Base-by-base conservation (phyloP, 2,888 invertebrate species). In the Caenorhabditis sp. region DNA sequence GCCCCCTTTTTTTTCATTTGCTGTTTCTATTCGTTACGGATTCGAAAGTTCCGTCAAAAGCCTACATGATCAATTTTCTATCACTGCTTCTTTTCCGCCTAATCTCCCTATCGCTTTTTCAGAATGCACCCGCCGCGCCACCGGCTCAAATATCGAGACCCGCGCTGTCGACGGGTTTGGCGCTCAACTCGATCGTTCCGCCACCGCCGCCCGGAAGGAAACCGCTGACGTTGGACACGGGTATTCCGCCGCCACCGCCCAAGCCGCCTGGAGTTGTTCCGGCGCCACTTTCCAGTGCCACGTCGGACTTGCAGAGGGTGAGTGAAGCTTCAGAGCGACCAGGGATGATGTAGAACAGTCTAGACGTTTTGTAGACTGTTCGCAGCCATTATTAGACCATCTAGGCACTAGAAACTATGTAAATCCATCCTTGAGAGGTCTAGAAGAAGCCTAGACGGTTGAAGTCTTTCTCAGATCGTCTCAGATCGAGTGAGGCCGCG, bases 201-300 rank as follows among this genome's bases (percentile, higher is more conserved):
- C 69, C 80, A 28, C 72, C 80, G 8, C 72, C 73, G 19, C 79
- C 70, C 19, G 51, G 56, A 44, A 44, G 44, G 19, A 51, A 41
- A 4, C 66, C 66, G 22, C 0, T 22, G 28, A 49, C 7, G 19
- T 2, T 38, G 1, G 69, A 77, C 49, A 66, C 22, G 5, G 58
- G 66, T 0, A 56, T 76, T n/a, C 76, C 76, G 14, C 76, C 76
- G 26, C 82, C 82, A 16, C 82, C 82, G 44, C 76, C 82, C 0
- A 35, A 22, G n/a, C 59, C 63, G n/a, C 26, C 38, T 10, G 24
- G 3, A 0, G 26, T 54, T 8, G 24, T 14, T 6, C 24, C 31
- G 51, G n/a, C 41, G 1, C n/a, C 61, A 6, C 8, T 44, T 16
- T 28, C 63, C 7, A 47, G 19, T 7, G 19, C 7, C 0, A 80